phyloP scores from a whole-genome alignment of 2,113 vertebrate genomes.

The Marmota monax region DNA sequence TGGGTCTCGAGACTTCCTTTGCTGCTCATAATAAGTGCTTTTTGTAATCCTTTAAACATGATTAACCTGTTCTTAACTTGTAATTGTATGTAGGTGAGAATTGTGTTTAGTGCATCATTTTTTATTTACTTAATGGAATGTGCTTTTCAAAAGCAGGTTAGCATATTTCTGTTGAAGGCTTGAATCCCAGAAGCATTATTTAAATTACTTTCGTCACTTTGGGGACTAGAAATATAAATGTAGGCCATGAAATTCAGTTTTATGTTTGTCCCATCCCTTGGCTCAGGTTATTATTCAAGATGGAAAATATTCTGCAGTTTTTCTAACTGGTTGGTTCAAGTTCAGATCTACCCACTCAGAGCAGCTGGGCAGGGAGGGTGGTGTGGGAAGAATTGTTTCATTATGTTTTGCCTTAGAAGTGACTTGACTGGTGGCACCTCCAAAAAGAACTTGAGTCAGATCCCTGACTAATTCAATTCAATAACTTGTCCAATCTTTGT shows the following conservation, averaged over 20 bases:
- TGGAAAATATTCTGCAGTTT: not conserved
- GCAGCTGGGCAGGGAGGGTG: not conserved
- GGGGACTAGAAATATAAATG: not conserved
- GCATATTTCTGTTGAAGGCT: not conserved
- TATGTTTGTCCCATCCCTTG: not conserved
- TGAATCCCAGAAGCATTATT: not conserved
- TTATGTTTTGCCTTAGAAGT: not conserved
- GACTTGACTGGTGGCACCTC: not conserved
- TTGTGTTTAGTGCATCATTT: not conserved
- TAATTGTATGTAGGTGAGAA: not conserved
- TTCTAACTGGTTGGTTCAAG: not conserved
- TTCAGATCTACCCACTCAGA: not conserved
- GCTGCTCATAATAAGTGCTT: not conserved
- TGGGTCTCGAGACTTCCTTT: not conserved
- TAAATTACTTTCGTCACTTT: not conserved
- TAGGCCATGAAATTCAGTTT: not conserved
- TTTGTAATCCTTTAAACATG: slow-evolving; percentile 33
- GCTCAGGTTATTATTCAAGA: not conserved
- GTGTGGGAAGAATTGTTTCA: fast-evolving
- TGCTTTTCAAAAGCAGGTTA: slow-evolving; percentile 10
- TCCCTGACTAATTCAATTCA: not conserved
- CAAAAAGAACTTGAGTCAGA: not conserved
- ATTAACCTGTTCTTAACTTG: not conserved
- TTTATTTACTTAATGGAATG: not conserved
- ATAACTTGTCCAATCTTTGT: not conserved